These are phyloP conservation scores for Camponotus fellah DNA, from an alignment of 2,888 invertebrate genomes.

Conservation along the genomic window DNA sequence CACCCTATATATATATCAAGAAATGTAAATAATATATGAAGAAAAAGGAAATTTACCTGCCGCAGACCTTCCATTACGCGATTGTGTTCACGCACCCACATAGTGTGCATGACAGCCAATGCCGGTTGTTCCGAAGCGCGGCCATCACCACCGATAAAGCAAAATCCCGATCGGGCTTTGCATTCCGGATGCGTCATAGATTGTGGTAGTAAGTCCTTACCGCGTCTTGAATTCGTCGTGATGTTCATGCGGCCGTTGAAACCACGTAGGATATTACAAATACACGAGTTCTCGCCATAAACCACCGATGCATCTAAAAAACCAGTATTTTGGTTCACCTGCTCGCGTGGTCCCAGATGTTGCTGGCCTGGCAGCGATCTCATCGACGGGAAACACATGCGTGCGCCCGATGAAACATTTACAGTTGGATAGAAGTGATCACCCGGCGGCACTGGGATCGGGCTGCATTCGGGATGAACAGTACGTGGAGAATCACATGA, in stretches of 20 bases:
- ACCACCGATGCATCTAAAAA: constrained; percentile 95
- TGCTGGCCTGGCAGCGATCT: constrained; percentile 97
- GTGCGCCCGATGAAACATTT: constrained; percentile 93
- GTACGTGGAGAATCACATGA: constrained; percentile 95
- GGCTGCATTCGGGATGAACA: constrained; percentile 97
- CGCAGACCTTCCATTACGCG: constrained; percentile 92
- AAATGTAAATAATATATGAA: too few species aligned
- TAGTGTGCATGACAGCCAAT: constrained; percentile 95
- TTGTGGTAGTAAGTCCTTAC: constrained; percentile 93
- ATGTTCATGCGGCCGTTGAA: constrained; percentile 94
- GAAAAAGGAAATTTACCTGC: constrained; percentile 90
- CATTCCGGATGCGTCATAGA: constrained; percentile 94
- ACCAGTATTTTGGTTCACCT: constrained; percentile 96
- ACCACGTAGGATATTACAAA: constrained; percentile 92
- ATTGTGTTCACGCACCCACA: constrained; percentile 96
- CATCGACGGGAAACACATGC: constrained; percentile 97
- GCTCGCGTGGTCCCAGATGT: constrained; percentile 93
- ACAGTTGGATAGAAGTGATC: constrained; percentile 96
- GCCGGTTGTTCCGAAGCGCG: constrained; percentile 97
- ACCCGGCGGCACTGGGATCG: constrained; percentile 95
- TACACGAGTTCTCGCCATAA: constrained; percentile 96
- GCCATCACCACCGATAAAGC: constrained; percentile 96
- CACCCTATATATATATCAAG: too few species aligned
- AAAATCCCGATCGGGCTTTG: constrained; percentile 93
- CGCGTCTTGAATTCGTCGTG: constrained; percentile 91